phyloP scores from a whole-genome alignment of 2,888 invertebrate genomes.

The Lymantria monacha region DNA sequence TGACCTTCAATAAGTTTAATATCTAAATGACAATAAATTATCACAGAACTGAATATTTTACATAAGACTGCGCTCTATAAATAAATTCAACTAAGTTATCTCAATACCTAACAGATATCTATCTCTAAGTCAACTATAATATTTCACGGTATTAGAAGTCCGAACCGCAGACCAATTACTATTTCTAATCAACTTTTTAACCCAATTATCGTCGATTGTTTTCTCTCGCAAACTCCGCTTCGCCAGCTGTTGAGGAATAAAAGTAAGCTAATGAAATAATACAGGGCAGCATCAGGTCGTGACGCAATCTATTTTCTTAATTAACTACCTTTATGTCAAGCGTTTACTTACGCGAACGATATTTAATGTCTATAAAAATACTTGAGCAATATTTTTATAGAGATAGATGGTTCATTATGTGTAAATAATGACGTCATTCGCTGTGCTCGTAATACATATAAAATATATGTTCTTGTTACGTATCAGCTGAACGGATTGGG shows the following conservation, averaged over 20 bases:
- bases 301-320: background rate
- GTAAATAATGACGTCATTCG: background rate
- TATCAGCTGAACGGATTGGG: no score
- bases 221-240: background rate
- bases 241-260: background rate
- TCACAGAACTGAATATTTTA: no score
- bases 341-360: background rate
- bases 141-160: background rate
- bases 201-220: background rate
- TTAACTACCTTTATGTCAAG: background rate
- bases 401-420: background rate
- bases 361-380: background rate
- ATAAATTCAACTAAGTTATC: constrained; percentile 2
- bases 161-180: background rate
- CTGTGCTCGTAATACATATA: no score
- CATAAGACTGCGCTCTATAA: background rate
- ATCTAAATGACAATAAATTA: no score
- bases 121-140: background rate
- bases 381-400: background rate
- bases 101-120: background rate
- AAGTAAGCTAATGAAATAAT: background rate
- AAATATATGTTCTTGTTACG: no score
- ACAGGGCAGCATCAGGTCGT: background rate
- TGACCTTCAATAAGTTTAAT: no score
- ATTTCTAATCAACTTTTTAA: background rate